Evolutionary conservation across 1,140 invertebrate genomes (phyloP), one percentile per base, ranked within the genome.

Genomic region (Lithobius niger): DNA sequence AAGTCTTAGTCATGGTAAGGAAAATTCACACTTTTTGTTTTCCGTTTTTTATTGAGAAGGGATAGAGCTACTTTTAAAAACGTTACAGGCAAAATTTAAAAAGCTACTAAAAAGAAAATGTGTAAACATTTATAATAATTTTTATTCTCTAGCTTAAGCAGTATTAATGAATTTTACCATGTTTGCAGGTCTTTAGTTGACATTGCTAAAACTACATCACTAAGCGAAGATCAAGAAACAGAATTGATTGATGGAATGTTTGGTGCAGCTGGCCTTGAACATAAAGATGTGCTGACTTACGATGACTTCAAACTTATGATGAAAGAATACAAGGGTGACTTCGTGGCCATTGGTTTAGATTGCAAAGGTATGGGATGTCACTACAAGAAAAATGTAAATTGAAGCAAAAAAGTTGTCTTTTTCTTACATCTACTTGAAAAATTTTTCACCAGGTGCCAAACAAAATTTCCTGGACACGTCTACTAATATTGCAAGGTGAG

Each of bases 161-260:
- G n/a, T n/a, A n/a, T n/a, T n/a, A n/a, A n/a, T n/a, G n/a, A n/a
- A n/a, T n/a, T n/a, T n/a, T n/a, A n/a, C n/a, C n/a, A n/a, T n/a
- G n/a, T n/a, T 13, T 45, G 91, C 57, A 74, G 93, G 22, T 97
- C 93, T 0, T 68, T 97, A 3, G 87, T 97, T 0, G 93, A 97
- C 69, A 96, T 97, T 59, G 93, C 92, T 0, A 79, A 92, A 65
- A 95, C 87, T 15, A 57, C 18, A n/a, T 62, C 65, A 6, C 60
- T 74, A 52, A 64, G 62, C 16, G 64, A 67, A 47, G 43, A 63
- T 61, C 83, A 89, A 61, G 88, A 93, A 0, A 92, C 89, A 0
- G 87, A 92, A 65, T 72, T 96, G 1, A 94, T 97, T 52, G 86
- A 95, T 63, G 89, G 87, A 50, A 95, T 98, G 85, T 95, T 97